These are phyloP conservation scores for Perizoma affinitatum DNA, from an alignment of 2,888 invertebrate genomes.

Conservation along the genomic window DNA sequence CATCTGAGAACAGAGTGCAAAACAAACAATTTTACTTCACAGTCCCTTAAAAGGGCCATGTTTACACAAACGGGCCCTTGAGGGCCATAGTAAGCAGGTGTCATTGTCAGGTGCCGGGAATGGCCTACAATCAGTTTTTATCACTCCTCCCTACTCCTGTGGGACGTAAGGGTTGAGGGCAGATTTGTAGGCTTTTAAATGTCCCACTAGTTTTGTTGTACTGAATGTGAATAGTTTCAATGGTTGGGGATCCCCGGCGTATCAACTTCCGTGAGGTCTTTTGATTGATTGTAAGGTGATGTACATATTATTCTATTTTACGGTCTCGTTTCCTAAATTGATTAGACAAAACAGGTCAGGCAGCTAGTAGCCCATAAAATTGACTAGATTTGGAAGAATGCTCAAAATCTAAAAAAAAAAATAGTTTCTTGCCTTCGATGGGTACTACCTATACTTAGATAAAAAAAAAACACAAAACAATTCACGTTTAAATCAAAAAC, in stretches of 20 bases:
- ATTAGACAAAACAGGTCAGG: too few relatives aligned
- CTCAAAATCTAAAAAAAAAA: too few relatives aligned
- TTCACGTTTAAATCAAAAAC: too few relatives aligned
- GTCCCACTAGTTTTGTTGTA: constrained; percentile 29
- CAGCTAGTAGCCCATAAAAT: too few relatives aligned
- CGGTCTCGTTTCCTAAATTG: too few relatives aligned
- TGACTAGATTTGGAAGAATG: too few relatives aligned
- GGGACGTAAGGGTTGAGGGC: constrained; percentile 38
- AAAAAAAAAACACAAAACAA: too few relatives aligned
- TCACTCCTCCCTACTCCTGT: constrained; percentile 46
- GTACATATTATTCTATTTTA: too few relatives aligned
- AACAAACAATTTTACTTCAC: constrained; percentile 34
- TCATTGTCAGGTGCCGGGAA: constrained; percentile 48
- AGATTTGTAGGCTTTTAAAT: constrained; percentile 34
- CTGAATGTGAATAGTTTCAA: constrained; percentile 21
- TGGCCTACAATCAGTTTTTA: constrained; percentile 54
- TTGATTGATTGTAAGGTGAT: not conserved
- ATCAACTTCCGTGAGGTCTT: not conserved
- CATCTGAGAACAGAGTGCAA: constrained; percentile 32
- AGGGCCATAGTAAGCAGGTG: constrained; percentile 48
- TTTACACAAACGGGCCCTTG: constrained; percentile 34
- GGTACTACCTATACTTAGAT: too few relatives aligned
- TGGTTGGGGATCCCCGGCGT: constrained; percentile 4
- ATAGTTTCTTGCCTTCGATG: too few relatives aligned
- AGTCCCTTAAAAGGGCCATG: constrained; percentile 38